These are phyloP conservation scores for Eidolon helvum DNA, from an alignment of 2,113 vertebrate species.

Conservation along the genomic window DNA sequence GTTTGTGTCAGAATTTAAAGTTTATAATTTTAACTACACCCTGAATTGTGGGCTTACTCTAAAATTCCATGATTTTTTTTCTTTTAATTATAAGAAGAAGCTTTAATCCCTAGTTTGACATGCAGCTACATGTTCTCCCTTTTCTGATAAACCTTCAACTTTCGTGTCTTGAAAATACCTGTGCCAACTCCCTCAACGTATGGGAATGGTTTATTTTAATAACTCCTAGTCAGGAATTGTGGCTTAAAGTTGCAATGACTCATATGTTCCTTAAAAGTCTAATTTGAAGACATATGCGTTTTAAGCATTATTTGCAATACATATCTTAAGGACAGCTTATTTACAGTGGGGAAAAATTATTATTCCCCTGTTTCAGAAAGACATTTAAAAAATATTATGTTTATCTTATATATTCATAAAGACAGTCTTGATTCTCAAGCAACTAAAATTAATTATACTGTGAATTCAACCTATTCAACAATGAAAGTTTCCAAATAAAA, in stretches of 20 bases:
- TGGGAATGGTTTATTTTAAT: constrained; percentile 56
- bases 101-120: constrained; percentile 45
- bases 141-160: constrained; percentile 63
- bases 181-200: constrained; percentile 32
- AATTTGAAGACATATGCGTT: constrained; percentile 3
- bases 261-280: constrained; percentile 27
- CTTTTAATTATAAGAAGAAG: constrained; percentile 56
- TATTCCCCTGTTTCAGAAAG: background rate
- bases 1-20: constrained; percentile 68
- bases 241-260: background rate
- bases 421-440: background rate
- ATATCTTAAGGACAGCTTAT: constrained; percentile 44
- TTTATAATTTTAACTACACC: background rate
- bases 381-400: background rate
- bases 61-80: constrained; percentile 21
- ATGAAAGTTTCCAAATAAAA: constrained; percentile 27
- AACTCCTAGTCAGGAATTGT: constrained; percentile 57
- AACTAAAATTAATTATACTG: constrained; percentile 29
- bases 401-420: background rate
- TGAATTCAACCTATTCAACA: background rate
- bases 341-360: constrained; percentile 31
- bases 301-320: constrained; percentile 42
- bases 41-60: background rate
- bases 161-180: constrained; percentile 55
- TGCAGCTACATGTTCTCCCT: constrained; percentile 41